Percentiles rank a stretch among this genome's conserved stretches.
Evolutionary conservation across 2,113 vertebrate species (phyloP).

Genomic region (Labeo rohita): DNA sequence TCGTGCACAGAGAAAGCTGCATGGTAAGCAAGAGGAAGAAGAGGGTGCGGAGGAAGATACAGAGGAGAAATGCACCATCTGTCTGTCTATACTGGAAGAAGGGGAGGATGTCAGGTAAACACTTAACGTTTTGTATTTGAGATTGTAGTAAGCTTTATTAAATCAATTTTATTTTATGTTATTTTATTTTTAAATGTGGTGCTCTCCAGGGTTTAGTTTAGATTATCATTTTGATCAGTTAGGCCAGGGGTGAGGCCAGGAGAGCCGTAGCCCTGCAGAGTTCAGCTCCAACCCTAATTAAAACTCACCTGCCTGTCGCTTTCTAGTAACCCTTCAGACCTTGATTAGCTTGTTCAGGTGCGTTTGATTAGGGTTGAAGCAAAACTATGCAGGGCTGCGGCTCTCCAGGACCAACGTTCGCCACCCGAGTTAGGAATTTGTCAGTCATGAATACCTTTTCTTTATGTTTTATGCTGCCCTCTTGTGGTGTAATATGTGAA

Average conservation of each 20-base stretch:
- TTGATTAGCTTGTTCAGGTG: too few species aligned
- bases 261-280: too few species aligned
- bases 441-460: slow-evolving; percentile 5
- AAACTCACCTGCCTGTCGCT: too few species aligned
- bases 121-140: slow-evolving; percentile 23
- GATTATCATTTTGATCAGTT: slow-evolving; percentile 14
- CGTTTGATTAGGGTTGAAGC: too few species aligned
- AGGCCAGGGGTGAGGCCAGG: too few species aligned
- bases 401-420: too few species aligned
- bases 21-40: slow-evolving; percentile 94
- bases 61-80: slow-evolving; percentile 99
- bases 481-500: slow-evolving; percentile 60
- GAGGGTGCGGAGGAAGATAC: slow-evolving; percentile 97
- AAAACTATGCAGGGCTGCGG: too few species aligned
- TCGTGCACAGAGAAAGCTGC: slow-evolving; percentile 97
- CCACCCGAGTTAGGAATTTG: too few species aligned
- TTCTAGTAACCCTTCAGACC: too few species aligned
- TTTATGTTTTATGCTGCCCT: slow-evolving; percentile 60
- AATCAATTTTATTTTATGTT: too few species aligned
- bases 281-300: too few species aligned
- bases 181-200: background rate
- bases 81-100: slow-evolving; percentile 98
- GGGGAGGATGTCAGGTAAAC: slow-evolving; percentile 98
- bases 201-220: background rate
- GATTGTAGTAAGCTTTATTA: background rate